Evolutionary conservation across 2,113 vertebrate genomes (phyloP).

Genomic region (Mola mola): DNA sequence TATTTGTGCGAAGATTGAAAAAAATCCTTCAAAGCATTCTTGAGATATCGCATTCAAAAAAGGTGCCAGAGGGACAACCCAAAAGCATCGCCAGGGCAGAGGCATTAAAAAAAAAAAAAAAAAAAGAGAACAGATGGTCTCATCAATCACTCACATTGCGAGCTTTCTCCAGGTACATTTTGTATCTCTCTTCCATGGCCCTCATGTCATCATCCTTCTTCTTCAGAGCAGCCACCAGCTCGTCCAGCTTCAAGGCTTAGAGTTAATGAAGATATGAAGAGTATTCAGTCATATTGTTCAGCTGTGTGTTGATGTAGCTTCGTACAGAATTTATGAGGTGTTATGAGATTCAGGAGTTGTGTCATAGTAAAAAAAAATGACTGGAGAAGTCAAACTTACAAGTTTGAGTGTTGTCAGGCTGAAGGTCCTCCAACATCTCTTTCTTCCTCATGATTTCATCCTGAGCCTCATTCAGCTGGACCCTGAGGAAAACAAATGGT

Average conservation of each 20-base stretch:
- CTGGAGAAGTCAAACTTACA: slow-evolving; percentile 42
- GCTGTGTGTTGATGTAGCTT: not conserved
- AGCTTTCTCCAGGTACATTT: slow-evolving; percentile 98
- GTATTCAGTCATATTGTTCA: not conserved
- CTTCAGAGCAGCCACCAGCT: slow-evolving; percentile 91
- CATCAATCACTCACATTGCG: slow-evolving; percentile 87
- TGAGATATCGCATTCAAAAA: not conserved
- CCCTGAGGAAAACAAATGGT: slow-evolving; percentile 77
- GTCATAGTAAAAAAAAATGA: not conserved
- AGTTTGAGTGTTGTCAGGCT: slow-evolving; percentile 90
- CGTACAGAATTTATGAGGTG: not conserved
- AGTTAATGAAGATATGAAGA: not conserved
- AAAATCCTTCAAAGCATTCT: no score
- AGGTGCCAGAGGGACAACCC: not conserved
- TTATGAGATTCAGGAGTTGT: not conserved
- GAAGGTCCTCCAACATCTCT: slow-evolving; percentile 93
- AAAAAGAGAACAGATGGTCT: not conserved
- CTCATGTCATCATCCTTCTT: slow-evolving; percentile 99
- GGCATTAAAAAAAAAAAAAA: not conserved
- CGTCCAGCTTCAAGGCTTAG: slow-evolving; percentile 88
- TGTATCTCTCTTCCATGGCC: slow-evolving; percentile 98
- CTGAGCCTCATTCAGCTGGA: slow-evolving; percentile 93
- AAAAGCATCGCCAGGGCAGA: no score
- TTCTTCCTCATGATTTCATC: slow-evolving; percentile 98
- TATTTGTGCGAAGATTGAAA: no score